Evolutionary conservation across 2,888 invertebrate species (phyloP).

Genomic region (Hydraecia micacea): DNA sequence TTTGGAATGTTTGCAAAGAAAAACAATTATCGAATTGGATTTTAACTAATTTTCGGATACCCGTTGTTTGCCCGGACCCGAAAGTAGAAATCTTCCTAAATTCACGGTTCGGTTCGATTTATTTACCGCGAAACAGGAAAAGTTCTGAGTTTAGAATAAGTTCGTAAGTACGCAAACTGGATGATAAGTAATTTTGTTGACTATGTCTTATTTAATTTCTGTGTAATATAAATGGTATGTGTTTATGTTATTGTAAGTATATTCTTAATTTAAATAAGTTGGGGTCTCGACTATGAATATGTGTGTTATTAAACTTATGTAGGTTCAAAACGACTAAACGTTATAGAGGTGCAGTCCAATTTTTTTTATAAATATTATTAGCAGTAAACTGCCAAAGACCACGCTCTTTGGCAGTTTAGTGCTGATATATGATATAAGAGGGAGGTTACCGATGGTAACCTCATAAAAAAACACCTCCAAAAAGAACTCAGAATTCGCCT

Average conservation of each 20-base stretch:
- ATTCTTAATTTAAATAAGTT: too few relatives aligned
- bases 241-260: neutral
- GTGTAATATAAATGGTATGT: neutral
- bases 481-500: slow-evolving; percentile 5
- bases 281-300: neutral
- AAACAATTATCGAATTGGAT: slow-evolving; percentile 81
- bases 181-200: slow-evolving; percentile 20
- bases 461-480: neutral
- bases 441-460: neutral
- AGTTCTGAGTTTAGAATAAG: slow-evolving; percentile 9
- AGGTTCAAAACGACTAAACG: neutral
- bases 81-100: slow-evolving; percentile 35
- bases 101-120: slow-evolving; percentile 38
- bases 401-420: too few relatives aligned
- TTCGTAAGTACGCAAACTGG: neutral
- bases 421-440: too few relatives aligned
- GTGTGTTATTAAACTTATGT: neutral
- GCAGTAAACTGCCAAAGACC: neutral
- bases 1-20: slow-evolving; percentile 76
- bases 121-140: slow-evolving; percentile 50
- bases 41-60: slow-evolving; percentile 71
- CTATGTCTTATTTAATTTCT: neutral
- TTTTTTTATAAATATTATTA: neutral
- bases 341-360: neutral
- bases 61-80: slow-evolving; percentile 35